phyloP scores from a whole-genome alignment of 2,888 invertebrate species.

The Saturnia japonica region DNA sequence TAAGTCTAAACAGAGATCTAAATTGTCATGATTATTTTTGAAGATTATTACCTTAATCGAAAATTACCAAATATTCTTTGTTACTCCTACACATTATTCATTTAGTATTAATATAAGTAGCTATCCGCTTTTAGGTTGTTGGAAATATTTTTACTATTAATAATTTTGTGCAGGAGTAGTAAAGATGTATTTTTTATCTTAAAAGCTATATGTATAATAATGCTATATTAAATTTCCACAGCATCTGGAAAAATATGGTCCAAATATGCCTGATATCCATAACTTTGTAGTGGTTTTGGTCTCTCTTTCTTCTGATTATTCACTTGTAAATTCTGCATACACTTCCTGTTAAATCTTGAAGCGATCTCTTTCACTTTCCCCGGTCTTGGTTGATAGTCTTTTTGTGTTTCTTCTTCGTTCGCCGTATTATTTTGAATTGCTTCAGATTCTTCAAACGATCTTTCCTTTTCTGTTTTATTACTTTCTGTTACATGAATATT shows the following conservation, averaged over 20 bases:
- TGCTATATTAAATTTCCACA: constrained; percentile 63
- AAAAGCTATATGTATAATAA: constrained; percentile 12
- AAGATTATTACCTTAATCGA: constrained; percentile 4
- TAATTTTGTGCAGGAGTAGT: not conserved
- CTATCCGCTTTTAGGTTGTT: not conserved
- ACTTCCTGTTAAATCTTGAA: constrained; percentile 67
- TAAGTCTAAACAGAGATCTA: constrained; percentile 39
- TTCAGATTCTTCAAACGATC: constrained; percentile 38
- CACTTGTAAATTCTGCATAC: constrained; percentile 49
- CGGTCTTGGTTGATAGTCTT: constrained; percentile 59
- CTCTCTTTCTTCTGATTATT: constrained; percentile 64
- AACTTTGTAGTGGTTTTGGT: constrained; percentile 82
- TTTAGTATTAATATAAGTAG: not conserved
- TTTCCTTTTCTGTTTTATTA: constrained; percentile 24
- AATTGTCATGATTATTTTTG: constrained; percentile 30
- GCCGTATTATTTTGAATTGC: constrained; percentile 36
- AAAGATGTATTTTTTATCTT: not conserved
- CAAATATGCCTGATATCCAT: constrained; percentile 82
- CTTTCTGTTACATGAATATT: constrained; percentile 36
- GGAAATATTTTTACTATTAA: not conserved
- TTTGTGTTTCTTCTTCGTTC: constrained; percentile 28
- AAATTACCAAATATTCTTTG: not conserved
- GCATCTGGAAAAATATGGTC: constrained; percentile 83
- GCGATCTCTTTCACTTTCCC: constrained; percentile 76
- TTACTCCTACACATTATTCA: not conserved